Base-by-base conservation (phyloP, 2,888 invertebrate species). In the Furcula furcula region DNA sequence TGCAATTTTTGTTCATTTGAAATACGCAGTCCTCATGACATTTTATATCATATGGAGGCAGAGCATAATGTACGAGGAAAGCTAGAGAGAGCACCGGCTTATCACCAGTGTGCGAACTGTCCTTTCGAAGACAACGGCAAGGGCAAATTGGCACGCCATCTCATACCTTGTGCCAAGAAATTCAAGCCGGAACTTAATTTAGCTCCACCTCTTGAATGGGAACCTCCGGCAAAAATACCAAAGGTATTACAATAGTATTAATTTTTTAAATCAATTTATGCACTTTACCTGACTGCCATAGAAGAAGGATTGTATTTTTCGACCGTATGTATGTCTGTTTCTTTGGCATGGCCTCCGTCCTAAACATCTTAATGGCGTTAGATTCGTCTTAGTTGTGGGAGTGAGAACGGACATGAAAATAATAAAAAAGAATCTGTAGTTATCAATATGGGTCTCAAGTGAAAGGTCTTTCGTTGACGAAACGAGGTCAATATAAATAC, bases 61-160 rank as follows among this genome's bases (percentile, higher is more conserved):
- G 94, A 95, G 65, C 98, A 98, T 76, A 94, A 94, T 54, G 92
- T 94, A 9, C 91, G 94, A 56, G 97, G 96, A 3, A 92, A 94
- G 43, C 81, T 98, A 40, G 96, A 97, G 61, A 91, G 95, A 47
- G 95, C 96, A 0, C 94, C 95, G 14, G 94, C 95, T 0, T 95
- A 95, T 76, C 97, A 97, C 76, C 96, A 97, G 71, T 98, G 98
- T 73, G 94, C 95, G 0, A 95, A 96, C 68, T 98, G 98, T 86
- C 95, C 96, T 0, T 98, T 97, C 68, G 98, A 98, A 76, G 97
- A 97, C 60, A 97, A 97, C 65, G 95, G 96, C 34, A 97, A 97
- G 80, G 95, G 95, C 15, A 97, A 97, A 79, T 84, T 98, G 55
- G 95, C 94, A 0, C 91, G 97, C 21, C 98, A 98, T 87, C 91